Conservation (phyloP, 2,888 invertebrate species). For the Lepeophtheirus nordmannii region DNA sequence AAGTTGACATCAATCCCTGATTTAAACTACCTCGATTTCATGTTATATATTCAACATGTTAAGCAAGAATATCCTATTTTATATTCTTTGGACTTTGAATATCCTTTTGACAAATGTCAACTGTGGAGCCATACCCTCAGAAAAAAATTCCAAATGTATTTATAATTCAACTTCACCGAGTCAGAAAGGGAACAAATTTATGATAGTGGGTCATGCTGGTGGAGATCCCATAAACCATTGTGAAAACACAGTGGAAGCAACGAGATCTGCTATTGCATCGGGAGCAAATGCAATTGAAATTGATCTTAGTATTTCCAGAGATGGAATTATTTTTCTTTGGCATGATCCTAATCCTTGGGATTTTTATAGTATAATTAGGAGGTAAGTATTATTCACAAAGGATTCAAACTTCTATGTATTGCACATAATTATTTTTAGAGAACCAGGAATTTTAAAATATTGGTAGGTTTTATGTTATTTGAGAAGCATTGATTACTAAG, state of each 20-base stretch:
- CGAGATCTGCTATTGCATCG: constrained; percentile 1
- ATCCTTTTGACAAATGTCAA: background rate
- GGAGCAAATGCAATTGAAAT: constrained; percentile 21
- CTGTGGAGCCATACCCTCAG: background rate
- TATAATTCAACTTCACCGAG: background rate
- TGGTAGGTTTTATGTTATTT: too few species aligned
- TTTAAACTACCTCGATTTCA: too few species aligned
- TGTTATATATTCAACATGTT: too few species aligned
- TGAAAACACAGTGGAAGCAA: constrained; percentile 17
- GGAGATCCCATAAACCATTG: constrained; percentile 17
- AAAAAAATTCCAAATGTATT: background rate
- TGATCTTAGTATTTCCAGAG: constrained; percentile 8
- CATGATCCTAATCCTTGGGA: constrained; percentile 13
- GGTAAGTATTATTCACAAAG: background rate
- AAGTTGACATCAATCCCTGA: too few species aligned
- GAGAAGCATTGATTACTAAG: too few species aligned
- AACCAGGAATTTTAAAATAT: too few species aligned
- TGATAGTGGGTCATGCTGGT: constrained; percentile 16
- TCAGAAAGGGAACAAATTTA: background rate
- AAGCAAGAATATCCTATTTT: too few species aligned
- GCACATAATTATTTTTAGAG: too few species aligned
- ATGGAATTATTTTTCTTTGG: constrained; percentile 6
- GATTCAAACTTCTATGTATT: too few species aligned
- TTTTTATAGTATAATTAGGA: constrained; percentile 1
- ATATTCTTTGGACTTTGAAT: too few species aligned